phyloP scores from a whole-genome alignment of 2,797 vertebrate genomes.

The Melanotaenia boesemani region DNA sequence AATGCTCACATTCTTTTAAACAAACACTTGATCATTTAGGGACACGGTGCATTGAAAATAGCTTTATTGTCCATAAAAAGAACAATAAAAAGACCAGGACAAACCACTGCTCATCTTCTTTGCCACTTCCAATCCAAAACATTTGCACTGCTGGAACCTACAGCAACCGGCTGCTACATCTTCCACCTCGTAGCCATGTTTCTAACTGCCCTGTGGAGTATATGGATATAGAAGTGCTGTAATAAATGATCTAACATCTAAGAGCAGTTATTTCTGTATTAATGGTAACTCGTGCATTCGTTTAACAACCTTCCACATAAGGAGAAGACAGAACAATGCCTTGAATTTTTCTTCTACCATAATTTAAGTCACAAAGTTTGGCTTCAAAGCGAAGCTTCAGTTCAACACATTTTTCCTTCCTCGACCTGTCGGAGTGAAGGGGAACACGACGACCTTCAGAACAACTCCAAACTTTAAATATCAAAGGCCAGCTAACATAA shows the following conservation, averaged over 20 bases:
- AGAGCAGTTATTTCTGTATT: constrained; percentile 73
- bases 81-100: constrained; percentile 79
- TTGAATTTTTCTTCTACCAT: constrained; percentile 57
- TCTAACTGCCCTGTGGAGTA: constrained; percentile 63
- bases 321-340: constrained; percentile 56
- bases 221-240: constrained; percentile 68
- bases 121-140: constrained; percentile 56
- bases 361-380: constrained; percentile 57
- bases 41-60: constrained; percentile 76
- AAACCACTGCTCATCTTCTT: constrained; percentile 70
- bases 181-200: constrained; percentile 56
- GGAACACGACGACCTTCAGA: constrained; percentile 65
- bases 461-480: constrained; percentile 78
- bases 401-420: constrained; percentile 44
- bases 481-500: constrained; percentile 74
- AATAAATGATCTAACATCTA: constrained; percentile 73
- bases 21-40: neutral
- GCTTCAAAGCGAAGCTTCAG: constrained; percentile 37
- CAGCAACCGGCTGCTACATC: constrained; percentile 50
- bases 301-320: constrained; percentile 69
- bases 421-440: constrained; percentile 53
- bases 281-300: constrained; percentile 77
- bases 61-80: constrained; percentile 87
- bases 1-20: too few relatives aligned
- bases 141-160: constrained; percentile 50